These are phyloP conservation scores for Stegastes partitus DNA, from an alignment of 2,113 vertebrate genomes.

Conservation along the genomic window DNA sequence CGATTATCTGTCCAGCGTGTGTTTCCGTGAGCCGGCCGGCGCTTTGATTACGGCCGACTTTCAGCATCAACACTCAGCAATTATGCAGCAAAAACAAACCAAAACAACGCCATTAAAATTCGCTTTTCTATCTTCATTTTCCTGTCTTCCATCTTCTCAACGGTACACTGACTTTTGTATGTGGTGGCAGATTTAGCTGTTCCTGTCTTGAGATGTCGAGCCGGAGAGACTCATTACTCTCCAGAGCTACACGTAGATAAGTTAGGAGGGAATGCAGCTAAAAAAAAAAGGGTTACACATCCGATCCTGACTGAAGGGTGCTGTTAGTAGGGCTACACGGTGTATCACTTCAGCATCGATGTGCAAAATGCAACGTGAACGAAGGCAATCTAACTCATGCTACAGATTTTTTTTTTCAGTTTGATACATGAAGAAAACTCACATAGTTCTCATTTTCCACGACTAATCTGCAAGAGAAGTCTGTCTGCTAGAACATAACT, in stretches of 20 bases:
- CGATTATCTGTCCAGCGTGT: constrained; percentile 65
- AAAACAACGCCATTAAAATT: constrained; percentile 56
- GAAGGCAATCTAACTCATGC: no score
- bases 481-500: no score
- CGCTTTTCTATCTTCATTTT: constrained; percentile 24
- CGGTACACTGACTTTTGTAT: not conserved
- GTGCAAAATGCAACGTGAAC: no score
- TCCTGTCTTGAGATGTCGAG: constrained; percentile 9
- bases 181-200: not conserved
- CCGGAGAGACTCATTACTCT: not conserved
- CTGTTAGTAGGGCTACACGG: not conserved
- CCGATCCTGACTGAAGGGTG: not conserved
- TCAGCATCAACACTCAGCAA: constrained; percentile 60
- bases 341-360: no score
- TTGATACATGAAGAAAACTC: no score
- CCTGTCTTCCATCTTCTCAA: constrained; percentile 4
- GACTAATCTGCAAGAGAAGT: no score
- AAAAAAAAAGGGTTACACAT: not conserved
- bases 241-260: not conserved
- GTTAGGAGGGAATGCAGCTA: constrained; percentile 1
- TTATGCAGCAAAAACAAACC: constrained; percentile 61
- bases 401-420: no score
- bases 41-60: constrained; percentile 71
- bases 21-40: constrained; percentile 52
- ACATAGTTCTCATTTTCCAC: no score